Evolutionary conservation across 1,140 invertebrate genomes (phyloP).

Genomic region (Nebria ingens): DNA sequence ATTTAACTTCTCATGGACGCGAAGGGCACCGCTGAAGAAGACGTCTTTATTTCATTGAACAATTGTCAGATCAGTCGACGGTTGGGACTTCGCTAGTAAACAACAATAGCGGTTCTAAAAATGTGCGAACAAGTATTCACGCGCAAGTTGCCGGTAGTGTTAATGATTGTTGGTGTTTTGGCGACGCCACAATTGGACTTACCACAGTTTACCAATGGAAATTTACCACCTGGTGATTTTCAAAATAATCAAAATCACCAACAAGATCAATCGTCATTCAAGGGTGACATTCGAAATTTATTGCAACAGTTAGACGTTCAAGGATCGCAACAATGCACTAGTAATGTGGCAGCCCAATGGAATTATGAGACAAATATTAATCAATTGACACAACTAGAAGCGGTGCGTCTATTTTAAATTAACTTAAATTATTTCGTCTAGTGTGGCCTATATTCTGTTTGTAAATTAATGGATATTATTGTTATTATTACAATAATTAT

Average conservation of each 20-base stretch:
- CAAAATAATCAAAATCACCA: constrained; percentile 8
- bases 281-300: constrained; percentile 36
- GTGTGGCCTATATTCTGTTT: too few relatives aligned
- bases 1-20: neutral
- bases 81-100: too few relatives aligned
- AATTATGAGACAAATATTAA: constrained; percentile 80
- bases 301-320: constrained; percentile 58
- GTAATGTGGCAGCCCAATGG: constrained; percentile 76
- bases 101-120: too few relatives aligned
- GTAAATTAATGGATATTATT: too few relatives aligned
- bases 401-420: constrained; percentile 48
- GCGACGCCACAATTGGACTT: constrained; percentile 33
- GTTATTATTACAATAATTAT: too few relatives aligned
- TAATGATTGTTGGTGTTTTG: constrained; percentile 23
- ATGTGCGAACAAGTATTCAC: neutral
- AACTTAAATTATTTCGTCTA: too few relatives aligned
- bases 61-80: too few relatives aligned
- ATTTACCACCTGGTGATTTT: neutral
- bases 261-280: constrained; percentile 19
- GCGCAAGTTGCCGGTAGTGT: constrained; percentile 14
- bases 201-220: constrained; percentile 20
- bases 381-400: constrained; percentile 65
- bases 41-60: neutral
- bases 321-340: constrained; percentile 64
- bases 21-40: neutral